These are phyloP conservation scores for Stictocephala bisonia DNA, from an alignment of 2,888 invertebrate species.

Conservation along the genomic window DNA sequence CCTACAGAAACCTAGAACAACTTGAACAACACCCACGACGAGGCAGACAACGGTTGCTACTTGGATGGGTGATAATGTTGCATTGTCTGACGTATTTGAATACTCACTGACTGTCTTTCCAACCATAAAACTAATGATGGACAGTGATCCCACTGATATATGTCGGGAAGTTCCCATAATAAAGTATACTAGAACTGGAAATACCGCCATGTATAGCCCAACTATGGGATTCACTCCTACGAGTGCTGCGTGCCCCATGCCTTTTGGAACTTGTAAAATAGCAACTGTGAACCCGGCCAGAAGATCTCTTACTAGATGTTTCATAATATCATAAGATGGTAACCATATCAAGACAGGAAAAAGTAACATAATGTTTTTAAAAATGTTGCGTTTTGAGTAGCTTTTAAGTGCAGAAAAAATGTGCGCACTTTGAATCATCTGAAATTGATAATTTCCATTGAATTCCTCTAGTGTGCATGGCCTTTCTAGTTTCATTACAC, in stretches of 20 bases:
- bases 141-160: constrained; percentile 5
- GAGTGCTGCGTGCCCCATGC: constrained; percentile 2
- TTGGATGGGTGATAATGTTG: neutral
- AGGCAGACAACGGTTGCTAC: neutral
- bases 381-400: neutral
- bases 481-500: too few species aligned
- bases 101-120: neutral
- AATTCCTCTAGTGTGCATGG: neutral
- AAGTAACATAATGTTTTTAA: neutral
- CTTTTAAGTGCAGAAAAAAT: neutral
- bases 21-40: neutral
- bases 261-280: neutral
- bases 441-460: neutral
- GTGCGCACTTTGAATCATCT: neutral
- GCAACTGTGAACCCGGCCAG: constrained; percentile 14
- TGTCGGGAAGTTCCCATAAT: constrained; percentile 12
- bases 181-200: neutral
- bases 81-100: neutral
- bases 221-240: neutral
- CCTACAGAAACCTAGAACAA: neutral
- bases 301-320: neutral
- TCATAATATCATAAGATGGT: neutral
- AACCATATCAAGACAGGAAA: constrained; percentile 1
- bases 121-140: constrained; percentile 1
- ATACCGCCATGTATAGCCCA: constrained; percentile 9